Evolutionary conservation across 2,113 vertebrate genomes (phyloP).

Genomic region (Charina bottae): DNA sequence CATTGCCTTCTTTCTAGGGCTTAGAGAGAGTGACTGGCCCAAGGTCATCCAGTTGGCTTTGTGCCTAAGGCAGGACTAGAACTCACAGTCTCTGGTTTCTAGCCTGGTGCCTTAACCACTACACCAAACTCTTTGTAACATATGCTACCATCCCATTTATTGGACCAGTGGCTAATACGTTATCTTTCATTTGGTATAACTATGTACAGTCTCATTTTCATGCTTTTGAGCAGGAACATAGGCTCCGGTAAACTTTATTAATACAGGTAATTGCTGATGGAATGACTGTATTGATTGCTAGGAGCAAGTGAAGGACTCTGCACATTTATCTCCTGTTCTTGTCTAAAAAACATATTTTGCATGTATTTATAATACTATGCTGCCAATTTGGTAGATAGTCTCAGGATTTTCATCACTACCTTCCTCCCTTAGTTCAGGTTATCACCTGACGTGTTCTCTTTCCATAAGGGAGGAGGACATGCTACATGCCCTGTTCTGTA

Average conservation of each 20-base stretch:
- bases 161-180: not conserved
- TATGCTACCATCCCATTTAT: conserved; percentile 15
- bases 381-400: not conserved
- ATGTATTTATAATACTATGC: not conserved
- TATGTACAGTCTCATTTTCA: not conserved
- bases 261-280: not conserved
- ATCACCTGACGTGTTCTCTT: not conserved
- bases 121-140: not conserved
- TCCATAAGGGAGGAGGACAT: not conserved
- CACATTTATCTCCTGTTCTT: not conserved
- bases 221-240: not conserved
- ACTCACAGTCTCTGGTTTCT: not conserved
- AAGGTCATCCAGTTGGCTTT: not conserved
- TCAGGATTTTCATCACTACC: not conserved
- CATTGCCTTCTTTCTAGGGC: not conserved
- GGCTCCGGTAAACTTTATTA: not conserved
- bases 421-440: not conserved
- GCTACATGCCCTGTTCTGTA: not conserved
- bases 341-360: not conserved
- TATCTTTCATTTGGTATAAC: not conserved
- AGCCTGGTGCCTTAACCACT: not conserved
- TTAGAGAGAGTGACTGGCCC: not conserved
- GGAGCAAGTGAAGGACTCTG: not conserved
- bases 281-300: not conserved
- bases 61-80: not conserved